Percentiles rank a stretch among this genome's conserved stretches.
These are phyloP conservation scores for Eulemur mongoz DNA, from an alignment of 2,797 vertebrate genomes.

Conservation along the genomic window DNA sequence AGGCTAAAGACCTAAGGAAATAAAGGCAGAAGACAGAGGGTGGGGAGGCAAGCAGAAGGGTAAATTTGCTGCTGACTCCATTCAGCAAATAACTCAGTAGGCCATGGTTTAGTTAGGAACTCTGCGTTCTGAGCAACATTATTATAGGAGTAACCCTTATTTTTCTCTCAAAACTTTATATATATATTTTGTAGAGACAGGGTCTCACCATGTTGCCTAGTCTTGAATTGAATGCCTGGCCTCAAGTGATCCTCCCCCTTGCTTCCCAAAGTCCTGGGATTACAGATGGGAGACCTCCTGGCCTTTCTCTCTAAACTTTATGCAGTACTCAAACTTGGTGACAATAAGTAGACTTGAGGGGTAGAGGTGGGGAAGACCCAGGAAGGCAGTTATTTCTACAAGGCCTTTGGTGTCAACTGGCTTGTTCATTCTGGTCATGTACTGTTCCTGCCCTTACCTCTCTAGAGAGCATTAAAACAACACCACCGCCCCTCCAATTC, in stretches of 20 bases:
- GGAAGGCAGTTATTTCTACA: conserved; percentile 39
- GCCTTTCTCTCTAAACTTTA: not conserved
- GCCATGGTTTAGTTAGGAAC: conserved; percentile 14
- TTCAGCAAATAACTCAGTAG: not conserved
- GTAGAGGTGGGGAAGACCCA: not conserved
- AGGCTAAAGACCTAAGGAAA: conserved; percentile 7
- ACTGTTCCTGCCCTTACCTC: not conserved
- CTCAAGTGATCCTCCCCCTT: not conserved
- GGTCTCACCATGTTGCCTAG: not conserved
- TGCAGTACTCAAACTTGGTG: conserved; percentile 24
- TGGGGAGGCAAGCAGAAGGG: not conserved
- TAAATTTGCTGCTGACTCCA: not conserved
- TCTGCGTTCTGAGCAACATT: conserved; percentile 26
- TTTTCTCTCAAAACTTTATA: conserved; percentile 26
- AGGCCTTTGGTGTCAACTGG: not conserved
- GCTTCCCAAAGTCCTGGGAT: not conserved
- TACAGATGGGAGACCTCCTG: not conserved
- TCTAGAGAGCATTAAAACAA: conserved; percentile 14
- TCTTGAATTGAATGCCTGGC: not conserved
- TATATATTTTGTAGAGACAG: not conserved
- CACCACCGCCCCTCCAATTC: not conserved
- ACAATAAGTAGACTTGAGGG: not conserved
- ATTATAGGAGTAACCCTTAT: conserved; percentile 40
- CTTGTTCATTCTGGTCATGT: not conserved
- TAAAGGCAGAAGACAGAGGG: conserved; percentile 8